Percentiles rank a stretch among this genome's conserved stretches.
These are phyloP conservation scores for Zaprionus nigranus DNA, from an alignment of 1,140 invertebrate genomes.

Conservation along the genomic window DNA sequence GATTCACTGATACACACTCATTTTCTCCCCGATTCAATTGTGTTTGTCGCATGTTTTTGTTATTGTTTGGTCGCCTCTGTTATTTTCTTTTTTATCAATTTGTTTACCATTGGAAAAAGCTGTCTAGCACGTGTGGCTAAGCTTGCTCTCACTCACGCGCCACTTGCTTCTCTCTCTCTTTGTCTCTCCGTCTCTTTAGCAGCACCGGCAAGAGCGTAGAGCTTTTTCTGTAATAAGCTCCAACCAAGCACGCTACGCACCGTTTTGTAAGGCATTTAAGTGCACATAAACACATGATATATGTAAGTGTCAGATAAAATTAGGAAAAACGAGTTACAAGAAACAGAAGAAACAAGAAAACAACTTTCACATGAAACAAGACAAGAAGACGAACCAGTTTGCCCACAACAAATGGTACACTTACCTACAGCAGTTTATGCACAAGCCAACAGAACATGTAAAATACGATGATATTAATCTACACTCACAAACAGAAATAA, in stretches of 20 bases:
- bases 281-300: conserved; percentile 57
- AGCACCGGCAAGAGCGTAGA: conserved; percentile 65
- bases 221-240: conserved; percentile 61
- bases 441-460: not conserved
- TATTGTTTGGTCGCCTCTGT: conserved; percentile 53
- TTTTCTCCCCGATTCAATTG: conserved; percentile 58
- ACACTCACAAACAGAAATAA: not conserved
- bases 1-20: conserved; percentile 34
- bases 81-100: conserved; percentile 43
- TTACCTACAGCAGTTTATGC: not conserved
- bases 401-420: not conserved
- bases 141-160: conserved; percentile 20
- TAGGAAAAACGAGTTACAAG: not conserved
- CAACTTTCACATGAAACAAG: conserved; percentile 19
- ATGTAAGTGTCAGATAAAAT: conserved; percentile 52
- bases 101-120: conserved; percentile 55
- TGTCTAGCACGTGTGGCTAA: conserved; percentile 54
- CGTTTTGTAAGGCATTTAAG: conserved; percentile 45
- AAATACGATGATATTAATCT: not conserved
- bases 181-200: conserved; percentile 57
- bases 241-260: conserved; percentile 64
- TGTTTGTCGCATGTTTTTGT: conserved; percentile 60
- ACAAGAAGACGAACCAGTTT: not conserved
- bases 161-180: conserved; percentile 18
- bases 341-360: not conserved